Evolutionary conservation across 2,888 invertebrate species (phyloP).

Genomic region (Sinhomidia bicolor): DNA sequence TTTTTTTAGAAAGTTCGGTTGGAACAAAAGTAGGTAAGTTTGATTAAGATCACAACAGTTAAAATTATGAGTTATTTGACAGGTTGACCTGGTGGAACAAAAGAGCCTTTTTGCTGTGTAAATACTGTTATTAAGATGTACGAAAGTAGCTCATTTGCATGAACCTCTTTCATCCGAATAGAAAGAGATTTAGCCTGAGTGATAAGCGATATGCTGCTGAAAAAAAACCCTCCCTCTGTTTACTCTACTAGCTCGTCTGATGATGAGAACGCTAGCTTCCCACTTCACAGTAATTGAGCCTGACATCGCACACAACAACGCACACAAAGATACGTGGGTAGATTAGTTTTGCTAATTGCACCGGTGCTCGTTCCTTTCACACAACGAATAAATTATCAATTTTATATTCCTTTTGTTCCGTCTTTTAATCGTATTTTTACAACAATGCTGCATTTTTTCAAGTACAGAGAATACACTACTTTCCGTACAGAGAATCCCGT

Average conservation of each 20-base stretch:
- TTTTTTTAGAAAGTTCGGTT: too few species aligned
- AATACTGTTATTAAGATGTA: not conserved
- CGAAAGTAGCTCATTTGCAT: not conserved
- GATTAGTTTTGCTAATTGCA: not conserved
- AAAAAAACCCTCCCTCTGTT: not conserved
- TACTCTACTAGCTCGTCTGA: not conserved
- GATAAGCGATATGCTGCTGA: not conserved
- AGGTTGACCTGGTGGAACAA: not conserved
- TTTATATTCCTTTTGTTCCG: not conserved
- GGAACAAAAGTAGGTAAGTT: too few species aligned
- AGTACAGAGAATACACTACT: too few species aligned
- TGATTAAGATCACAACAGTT: constrained; percentile 18
- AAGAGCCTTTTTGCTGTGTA: not conserved
- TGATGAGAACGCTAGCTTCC: not conserved
- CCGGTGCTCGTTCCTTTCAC: too few species aligned
- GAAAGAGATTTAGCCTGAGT: not conserved
- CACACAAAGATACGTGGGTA: not conserved
- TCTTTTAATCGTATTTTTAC: not conserved
- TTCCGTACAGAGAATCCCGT: too few species aligned
- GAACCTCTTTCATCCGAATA: not conserved
- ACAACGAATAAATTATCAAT: too few species aligned
- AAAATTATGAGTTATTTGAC: not conserved
- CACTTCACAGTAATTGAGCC: not conserved
- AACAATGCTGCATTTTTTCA: too few species aligned
- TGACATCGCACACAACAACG: not conserved